Evolutionary conservation across 1,140 invertebrate genomes (phyloP).

Genomic region (Babylonia areolata): DNA sequence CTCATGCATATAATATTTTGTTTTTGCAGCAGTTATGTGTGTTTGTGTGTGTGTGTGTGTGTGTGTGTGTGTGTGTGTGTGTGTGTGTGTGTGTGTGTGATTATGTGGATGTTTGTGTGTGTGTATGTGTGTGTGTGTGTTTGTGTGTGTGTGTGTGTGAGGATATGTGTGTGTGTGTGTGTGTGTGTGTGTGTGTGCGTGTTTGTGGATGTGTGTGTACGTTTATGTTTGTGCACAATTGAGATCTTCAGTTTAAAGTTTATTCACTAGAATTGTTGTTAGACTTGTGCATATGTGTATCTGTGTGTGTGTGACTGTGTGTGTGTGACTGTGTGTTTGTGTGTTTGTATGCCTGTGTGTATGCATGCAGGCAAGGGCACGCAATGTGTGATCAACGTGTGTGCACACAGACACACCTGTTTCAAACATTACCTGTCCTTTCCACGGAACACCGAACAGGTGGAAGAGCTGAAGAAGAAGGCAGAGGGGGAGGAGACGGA

Average conservation of each 20-base stretch:
- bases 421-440: no score
- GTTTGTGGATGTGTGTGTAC: background rate
- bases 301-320: background rate
- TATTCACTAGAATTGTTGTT: no score
- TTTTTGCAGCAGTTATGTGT: no score
- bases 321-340: slow-evolving; percentile 8
- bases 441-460: background rate
- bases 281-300: background rate
- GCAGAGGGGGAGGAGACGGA: slow-evolving; percentile 32
- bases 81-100: no score
- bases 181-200: slow-evolving; percentile 16
- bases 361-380: background rate
- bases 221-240: background rate
- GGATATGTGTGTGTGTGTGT: background rate
- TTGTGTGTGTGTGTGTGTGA: no score
- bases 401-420: background rate
- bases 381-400: no score
- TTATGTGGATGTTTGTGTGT: no score
- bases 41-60: no score
- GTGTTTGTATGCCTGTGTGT: slow-evolving; percentile 16
- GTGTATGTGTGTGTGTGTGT: no score
- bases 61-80: no score
- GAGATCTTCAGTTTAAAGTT: no score
- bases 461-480: slow-evolving; percentile 11
- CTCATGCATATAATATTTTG: no score